Conservation (phyloP, 1,140 invertebrate species). For the Drosophila azteca region DNA sequence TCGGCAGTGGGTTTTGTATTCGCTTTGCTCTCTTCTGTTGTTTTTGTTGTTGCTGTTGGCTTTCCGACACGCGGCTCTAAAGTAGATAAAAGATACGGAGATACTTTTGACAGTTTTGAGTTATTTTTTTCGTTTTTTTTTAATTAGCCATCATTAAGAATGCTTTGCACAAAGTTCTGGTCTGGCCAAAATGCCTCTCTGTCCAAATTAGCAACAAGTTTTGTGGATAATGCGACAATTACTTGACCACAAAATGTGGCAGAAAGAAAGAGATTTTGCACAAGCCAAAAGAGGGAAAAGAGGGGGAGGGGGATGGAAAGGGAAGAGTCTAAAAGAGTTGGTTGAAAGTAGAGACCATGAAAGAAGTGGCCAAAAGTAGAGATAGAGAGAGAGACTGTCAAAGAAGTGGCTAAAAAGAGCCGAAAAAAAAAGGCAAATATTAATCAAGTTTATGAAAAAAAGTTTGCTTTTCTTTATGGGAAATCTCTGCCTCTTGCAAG, state of each 20-base stretch:
- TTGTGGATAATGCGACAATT: constrained; percentile 64
- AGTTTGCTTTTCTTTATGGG: constrained; percentile 46
- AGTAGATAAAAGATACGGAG: constrained; percentile 49
- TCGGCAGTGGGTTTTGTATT: constrained; percentile 25
- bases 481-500: constrained; percentile 23
- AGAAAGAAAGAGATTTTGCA: constrained; percentile 5
- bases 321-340: too few relatives aligned
- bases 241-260: constrained; percentile 38
- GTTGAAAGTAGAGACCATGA: too few relatives aligned
- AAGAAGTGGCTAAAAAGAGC: background rate
- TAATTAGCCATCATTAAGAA: constrained; percentile 75
- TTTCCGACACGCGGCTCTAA: background rate
- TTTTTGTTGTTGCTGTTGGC: background rate
- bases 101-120: constrained; percentile 62
- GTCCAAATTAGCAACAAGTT: constrained; percentile 77
- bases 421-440: constrained; percentile 27
- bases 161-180: constrained; percentile 32
- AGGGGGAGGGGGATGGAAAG: too few relatives aligned
- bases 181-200: constrained; percentile 50
- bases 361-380: too few relatives aligned
- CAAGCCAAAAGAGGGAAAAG: too few relatives aligned
- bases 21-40: constrained; percentile 2
- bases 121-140: constrained; percentile 68
- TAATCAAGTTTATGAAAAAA: constrained; percentile 43
- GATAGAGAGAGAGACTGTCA: too few relatives aligned